Evolutionary conservation across 2,888 invertebrate species (phyloP).

Genomic region (Eustalomyia histrio): DNA sequence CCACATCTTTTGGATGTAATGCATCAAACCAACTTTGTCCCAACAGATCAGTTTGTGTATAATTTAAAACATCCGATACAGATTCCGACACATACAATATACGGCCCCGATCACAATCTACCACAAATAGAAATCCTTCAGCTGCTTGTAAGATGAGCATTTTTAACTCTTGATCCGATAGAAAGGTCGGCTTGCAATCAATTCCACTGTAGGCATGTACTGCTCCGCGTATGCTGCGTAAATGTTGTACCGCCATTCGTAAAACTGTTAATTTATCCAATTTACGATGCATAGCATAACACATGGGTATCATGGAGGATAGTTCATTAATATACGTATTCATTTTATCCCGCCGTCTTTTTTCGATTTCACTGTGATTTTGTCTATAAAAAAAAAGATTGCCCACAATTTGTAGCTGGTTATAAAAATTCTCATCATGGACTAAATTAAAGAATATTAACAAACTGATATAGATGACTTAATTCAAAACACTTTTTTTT

Average conservation of each 20-base stretch:
- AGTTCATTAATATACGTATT: constrained; percentile 96
- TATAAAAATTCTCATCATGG: too few species aligned
- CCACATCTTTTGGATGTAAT: constrained; percentile 95
- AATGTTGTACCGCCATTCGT: constrained; percentile 95
- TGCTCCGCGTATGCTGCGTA: constrained; percentile 88
- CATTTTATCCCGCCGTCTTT: constrained; percentile 96
- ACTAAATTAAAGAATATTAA: too few species aligned
- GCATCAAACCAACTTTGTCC: constrained; percentile 97
- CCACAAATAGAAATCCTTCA: constrained; percentile 94
- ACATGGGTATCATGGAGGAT: constrained; percentile 95
- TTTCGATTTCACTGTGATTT: constrained; percentile 98
- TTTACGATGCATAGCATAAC: constrained; percentile 94
- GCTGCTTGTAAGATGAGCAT: constrained; percentile 91
- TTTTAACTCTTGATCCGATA: constrained; percentile 93
- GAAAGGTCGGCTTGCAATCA: constrained; percentile 88
- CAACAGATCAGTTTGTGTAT: constrained; percentile 90
- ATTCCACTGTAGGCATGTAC: constrained; percentile 87
- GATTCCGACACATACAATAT: constrained; percentile 95
- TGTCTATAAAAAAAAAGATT: constrained; percentile 84
- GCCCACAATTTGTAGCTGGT: too few species aligned
- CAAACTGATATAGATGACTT: too few species aligned
- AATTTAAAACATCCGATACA: constrained; percentile 89
- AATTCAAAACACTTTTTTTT: too few species aligned
- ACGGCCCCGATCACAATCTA: constrained; percentile 94
- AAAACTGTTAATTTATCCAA: constrained; percentile 94